Conservation (phyloP, 1,140 invertebrate species). For the Arion vulgaris region DNA sequence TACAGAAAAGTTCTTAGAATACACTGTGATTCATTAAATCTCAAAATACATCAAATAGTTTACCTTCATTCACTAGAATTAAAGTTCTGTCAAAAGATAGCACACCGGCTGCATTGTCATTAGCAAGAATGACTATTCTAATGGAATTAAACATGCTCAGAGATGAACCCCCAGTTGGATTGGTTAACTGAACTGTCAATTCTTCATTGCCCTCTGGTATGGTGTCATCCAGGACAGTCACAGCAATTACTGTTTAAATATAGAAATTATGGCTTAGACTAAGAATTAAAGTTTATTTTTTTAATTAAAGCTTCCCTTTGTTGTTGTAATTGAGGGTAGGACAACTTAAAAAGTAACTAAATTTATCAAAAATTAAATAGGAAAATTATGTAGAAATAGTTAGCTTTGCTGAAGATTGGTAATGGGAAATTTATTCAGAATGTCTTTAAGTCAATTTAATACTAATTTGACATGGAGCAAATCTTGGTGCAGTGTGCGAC, state of each 20-base stretch:
- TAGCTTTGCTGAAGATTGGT: too few species aligned
- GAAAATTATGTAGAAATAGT: too few species aligned
- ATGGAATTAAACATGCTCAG: constrained; percentile 49
- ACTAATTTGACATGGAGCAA: too few species aligned
- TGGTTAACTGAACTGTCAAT: constrained; percentile 56
- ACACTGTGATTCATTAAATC: background rate
- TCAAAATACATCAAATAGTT: background rate
- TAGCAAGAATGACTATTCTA: constrained; percentile 64
- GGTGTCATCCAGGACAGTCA: constrained; percentile 65
- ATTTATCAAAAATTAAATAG: too few species aligned
- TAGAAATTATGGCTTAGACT: constrained; percentile 11
- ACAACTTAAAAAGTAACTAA: too few species aligned
- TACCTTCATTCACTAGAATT: constrained; percentile 65
- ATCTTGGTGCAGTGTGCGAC: too few species aligned
- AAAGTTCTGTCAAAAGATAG: constrained; percentile 62
- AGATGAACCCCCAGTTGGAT: constrained; percentile 62
- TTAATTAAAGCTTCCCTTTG: too few species aligned
- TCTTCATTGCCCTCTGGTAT: constrained; percentile 65
- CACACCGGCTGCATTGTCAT: constrained; percentile 69
- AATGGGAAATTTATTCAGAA: too few species aligned
- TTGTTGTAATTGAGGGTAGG: too few species aligned
- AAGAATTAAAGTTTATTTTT: background rate
- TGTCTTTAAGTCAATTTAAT: too few species aligned
- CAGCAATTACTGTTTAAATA: constrained; percentile 62
- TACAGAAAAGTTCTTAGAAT: too few species aligned